Base-by-base conservation (phyloP, 2,888 invertebrate species). In the Cylloceria caligata region DNA sequence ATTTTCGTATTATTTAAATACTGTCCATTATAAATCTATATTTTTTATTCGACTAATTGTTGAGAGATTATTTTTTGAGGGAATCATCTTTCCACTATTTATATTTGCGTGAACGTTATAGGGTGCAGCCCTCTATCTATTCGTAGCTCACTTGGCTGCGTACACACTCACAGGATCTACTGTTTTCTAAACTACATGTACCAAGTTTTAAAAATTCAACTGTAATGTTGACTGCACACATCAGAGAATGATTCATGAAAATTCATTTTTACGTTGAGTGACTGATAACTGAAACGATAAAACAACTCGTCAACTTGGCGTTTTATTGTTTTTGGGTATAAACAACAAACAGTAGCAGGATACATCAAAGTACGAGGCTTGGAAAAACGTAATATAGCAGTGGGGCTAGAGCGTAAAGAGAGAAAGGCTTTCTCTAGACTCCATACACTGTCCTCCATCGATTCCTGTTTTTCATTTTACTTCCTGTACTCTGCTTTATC, bases 341-440 rank as follows among this genome's bases (percentile, higher is more conserved):
- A 52, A 52, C 42, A 19, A 68, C 19, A 21, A 7, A 24, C 11
- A 1, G 4, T 13, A 11, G 11, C 2, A 30, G n/a, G 27, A n/a
- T 27, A 16, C 11, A 30, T 9, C 49, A 64, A 39, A 49, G 73
- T 36, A 42, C 5, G 21, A 36, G 49, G 21, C 13, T 36, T 2
- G 30, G 57, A 64, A 73, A 64, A 64, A 73, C 52, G 21, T 52
- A 73, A 73, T 73, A 64, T 73, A 60, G 60, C 47, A 19, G 34
- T 62, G 19, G 27, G 34, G 24, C 27, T n/a, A 65, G 27, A 60
- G 45, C 30, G 13, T 27, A 30, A 60, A 73, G 62, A 36, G 64
- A 36, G 47, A 64, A 64, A 64, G 60, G 47, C 42, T 36, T 47
- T 36, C 11, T n/a, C 47, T 39, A 27, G 16, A 39, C 27, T 9